Evolutionary conservation across 53 echinoderm and acorn worm genomes (phyloP), one percentile per base, ranked within the genome.

Genomic region (Luidia sarsii): DNA sequence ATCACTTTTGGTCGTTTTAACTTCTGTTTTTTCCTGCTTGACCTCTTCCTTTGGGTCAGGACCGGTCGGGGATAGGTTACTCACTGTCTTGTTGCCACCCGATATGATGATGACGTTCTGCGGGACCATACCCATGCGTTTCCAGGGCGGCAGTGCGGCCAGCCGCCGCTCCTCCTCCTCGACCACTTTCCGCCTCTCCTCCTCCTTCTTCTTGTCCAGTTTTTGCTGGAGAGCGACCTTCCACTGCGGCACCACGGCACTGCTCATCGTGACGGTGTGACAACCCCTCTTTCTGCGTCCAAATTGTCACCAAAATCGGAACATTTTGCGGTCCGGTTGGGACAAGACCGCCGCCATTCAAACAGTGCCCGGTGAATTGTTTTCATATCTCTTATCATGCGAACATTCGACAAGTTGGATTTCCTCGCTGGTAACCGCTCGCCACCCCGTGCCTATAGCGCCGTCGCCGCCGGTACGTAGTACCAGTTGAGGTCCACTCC

Each of bases 61-160:
- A 11, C 41, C 41, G 11, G 82, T 70, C 10, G 41, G 64, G 16
- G 82, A 32, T 15, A 77, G 15, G 20, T 77, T 59, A 61, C 77
- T 77, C 11, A 77, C 77, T 28, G 62, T 77, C 60, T 60, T 77
- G n/a, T 59, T 77, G 35, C 77, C 77, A 31, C 77, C 82, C 2
- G 93, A 73, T 15, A 93, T 89, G 45, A 94, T 91, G 13, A 93
- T 94, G 20, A 99, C 94, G 38, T 86, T 93, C 62, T 90, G 85
- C 28, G 92, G 89, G 59, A 92, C 90, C 48, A 94, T 88, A 50
- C 77, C 84, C 34, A 85, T 85, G 19, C 94, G 80, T 75, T 94
- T 94, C 99, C 99, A 99, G 39, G 90, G 68, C 37, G 90, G 88
- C 39, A 91, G 77, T 7, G 81, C 80, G 8, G 57, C 85, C 67